A percentile compares a stretch with the other conserved stretches of the same genome.
Conservation (phyloP, 2,113 vertebrate genomes). For the zebrafish (Danio rerio) region DNA sequence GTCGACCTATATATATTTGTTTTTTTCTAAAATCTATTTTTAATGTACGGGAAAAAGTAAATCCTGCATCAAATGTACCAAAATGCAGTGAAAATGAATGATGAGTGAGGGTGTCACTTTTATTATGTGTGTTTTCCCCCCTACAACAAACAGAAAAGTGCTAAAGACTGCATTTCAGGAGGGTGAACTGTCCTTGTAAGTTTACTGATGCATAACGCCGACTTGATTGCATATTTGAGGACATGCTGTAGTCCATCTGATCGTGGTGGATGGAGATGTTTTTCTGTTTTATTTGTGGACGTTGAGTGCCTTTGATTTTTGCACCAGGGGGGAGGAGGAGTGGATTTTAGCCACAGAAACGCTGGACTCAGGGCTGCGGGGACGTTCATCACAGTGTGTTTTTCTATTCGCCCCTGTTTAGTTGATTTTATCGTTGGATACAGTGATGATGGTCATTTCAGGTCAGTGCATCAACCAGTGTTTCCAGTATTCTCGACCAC, state of each 20-base stretch:
- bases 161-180: too few species aligned
- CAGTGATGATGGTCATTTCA: slow-evolving; percentile 8
- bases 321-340: slow-evolving; percentile 2
- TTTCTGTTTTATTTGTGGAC: slow-evolving; percentile 18
- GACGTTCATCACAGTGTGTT: slow-evolving; percentile 29
- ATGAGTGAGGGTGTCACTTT: neutral
- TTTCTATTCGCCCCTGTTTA: slow-evolving; percentile 17
- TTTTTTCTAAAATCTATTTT: too few species aligned
- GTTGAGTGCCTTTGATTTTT: slow-evolving; percentile 59
- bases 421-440: slow-evolving; percentile 5
- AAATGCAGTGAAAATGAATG: neutral
- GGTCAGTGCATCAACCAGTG: slow-evolving; percentile 12
- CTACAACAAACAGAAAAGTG: too few species aligned
- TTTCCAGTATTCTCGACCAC: slow-evolving; percentile 18
- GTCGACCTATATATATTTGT: too few species aligned
- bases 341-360: slow-evolving; percentile 47
- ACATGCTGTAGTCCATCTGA: slow-evolving; percentile 31
- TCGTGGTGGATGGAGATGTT: slow-evolving; percentile 34
- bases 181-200: neutral
- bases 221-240: slow-evolving; percentile 30
- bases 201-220: neutral
- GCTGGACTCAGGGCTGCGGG: slow-evolving; percentile 51
- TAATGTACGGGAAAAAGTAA: too few species aligned
- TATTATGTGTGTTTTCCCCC: too few species aligned
- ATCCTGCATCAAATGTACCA: neutral